Evolutionary conservation across 2,797 vertebrate species (phyloP).

Genomic region (Labeo calbasu): DNA sequence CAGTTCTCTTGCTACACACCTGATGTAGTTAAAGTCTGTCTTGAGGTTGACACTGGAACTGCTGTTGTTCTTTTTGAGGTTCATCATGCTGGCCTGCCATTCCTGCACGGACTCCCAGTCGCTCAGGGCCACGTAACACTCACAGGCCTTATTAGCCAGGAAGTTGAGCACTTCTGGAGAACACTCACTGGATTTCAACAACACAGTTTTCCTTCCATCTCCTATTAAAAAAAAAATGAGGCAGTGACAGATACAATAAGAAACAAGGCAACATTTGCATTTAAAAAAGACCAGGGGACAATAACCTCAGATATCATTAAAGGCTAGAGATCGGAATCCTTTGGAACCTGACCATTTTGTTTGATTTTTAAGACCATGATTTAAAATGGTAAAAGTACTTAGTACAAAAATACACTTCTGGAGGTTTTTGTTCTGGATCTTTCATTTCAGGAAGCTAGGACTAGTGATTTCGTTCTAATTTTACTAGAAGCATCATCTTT

Average conservation of each 20-base stretch:
- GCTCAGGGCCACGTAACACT: slow-evolving; percentile 92
- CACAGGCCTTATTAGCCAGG: slow-evolving; percentile 93
- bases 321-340: neutral
- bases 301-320: neutral
- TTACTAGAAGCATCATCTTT: too few relatives aligned
- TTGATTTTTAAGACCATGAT: too few relatives aligned
- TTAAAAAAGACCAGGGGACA: neutral
- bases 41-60: slow-evolving; percentile 86
- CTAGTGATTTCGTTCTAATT: too few relatives aligned
- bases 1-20: slow-evolving; percentile 71
- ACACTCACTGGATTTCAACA: slow-evolving; percentile 90
- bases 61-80: slow-evolving; percentile 87
- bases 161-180: slow-evolving; percentile 94
- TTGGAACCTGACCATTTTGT: neutral
- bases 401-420: neutral
- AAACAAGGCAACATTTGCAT: neutral
- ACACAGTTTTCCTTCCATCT: slow-evolving; percentile 89
- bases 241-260: neutral
- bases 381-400: too few relatives aligned
- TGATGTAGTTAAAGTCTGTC: slow-evolving; percentile 95
- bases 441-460: too few relatives aligned
- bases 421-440: neutral
- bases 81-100: slow-evolving; percentile 89
- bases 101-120: slow-evolving; percentile 95
- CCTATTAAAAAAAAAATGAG: slow-evolving; percentile 70